Evolutionary conservation across 2,888 invertebrate genomes (phyloP), one percentile per base, ranked within the genome.

Genomic region (Hydrotaea diabolus): DNA sequence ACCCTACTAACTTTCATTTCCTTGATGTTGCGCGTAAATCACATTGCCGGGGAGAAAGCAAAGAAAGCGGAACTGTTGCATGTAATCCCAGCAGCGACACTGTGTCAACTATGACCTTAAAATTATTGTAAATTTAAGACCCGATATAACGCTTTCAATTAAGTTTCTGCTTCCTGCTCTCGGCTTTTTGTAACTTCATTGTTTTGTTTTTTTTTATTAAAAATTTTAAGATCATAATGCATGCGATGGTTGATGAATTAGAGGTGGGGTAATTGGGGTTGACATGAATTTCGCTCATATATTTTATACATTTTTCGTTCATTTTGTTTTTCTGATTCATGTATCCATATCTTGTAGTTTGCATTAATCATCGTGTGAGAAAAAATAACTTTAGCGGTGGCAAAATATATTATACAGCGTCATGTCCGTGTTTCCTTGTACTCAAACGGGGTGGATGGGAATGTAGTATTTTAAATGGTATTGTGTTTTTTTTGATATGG

Each of bases 41-140:
- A 76, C 36, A 73, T 77, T 66, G 64, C 21, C 71, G 19, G 39
- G 4, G 31, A 21, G 17, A 7, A 72, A 76, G 78, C 53, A 76
- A 13, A 36, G 17, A 71, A 43, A 71, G 23, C 39, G 74, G 69
- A 79, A 72, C 79, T 79, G 83, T 83, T 79, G 83, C 83, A 80
- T 83, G 55, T 46, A 46, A 76, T 46, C 46, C 39, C 31, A 31
- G 17, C n/a, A 53, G 15, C 26, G 53, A 26, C 26, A 36, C 46
- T 36, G 31, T 46, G 39, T 15, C 43, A 59, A 62, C 23, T n/a
- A 13, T 66, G 39, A 66, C 66, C 66, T 66, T 66, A 43, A 31
- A 46, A 59, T 23, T 59, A 23, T 43, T 21, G 21, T 66, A 36
- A 72, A 77, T 69, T 69, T 17, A 69, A 77, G 73, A 66, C 72